Evolutionary conservation across 2,888 invertebrate species (phyloP).

Genomic region (Pachycephus smyrnensis): DNA sequence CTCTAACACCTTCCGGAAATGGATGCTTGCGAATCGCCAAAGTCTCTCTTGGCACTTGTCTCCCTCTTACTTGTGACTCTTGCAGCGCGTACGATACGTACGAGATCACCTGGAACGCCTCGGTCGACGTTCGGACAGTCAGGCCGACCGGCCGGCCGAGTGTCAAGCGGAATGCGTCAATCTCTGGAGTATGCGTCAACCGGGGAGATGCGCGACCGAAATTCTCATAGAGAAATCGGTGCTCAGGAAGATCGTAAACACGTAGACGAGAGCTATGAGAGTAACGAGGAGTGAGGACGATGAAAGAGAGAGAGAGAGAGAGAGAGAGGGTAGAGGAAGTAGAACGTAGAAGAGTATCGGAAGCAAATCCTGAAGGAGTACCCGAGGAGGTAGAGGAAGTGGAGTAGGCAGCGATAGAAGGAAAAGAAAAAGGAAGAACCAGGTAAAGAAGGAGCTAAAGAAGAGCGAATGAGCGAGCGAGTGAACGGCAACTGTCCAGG

Average conservation of each 20-base stretch:
- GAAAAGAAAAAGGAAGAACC: background rate
- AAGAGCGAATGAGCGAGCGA: constrained; percentile 43
- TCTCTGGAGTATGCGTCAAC: background rate
- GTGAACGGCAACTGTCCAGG: constrained; percentile 42
- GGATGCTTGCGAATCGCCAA: background rate
- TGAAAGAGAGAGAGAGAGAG: no score
- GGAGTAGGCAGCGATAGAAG: background rate
- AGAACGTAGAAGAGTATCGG: background rate
- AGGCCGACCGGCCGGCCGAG: background rate
- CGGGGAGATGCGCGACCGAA: no score
- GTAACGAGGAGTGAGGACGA: no score
- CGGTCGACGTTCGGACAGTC: no score
- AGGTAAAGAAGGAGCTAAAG: background rate
- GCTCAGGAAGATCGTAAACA: no score
- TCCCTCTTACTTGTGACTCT: no score
- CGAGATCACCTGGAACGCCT: background rate
- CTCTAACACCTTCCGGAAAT: background rate
- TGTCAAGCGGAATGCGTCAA: background rate
- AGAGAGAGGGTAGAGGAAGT: background rate
- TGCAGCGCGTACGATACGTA: background rate
- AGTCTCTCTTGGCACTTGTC: background rate
- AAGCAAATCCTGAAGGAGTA: background rate
- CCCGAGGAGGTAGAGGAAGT: no score
- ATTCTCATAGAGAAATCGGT: no score
- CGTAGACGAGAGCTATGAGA: no score